Evolutionary conservation across 2,888 invertebrate genomes (phyloP), one percentile per base, ranked within the genome.

Genomic region (Leptinotarsa juncta): DNA sequence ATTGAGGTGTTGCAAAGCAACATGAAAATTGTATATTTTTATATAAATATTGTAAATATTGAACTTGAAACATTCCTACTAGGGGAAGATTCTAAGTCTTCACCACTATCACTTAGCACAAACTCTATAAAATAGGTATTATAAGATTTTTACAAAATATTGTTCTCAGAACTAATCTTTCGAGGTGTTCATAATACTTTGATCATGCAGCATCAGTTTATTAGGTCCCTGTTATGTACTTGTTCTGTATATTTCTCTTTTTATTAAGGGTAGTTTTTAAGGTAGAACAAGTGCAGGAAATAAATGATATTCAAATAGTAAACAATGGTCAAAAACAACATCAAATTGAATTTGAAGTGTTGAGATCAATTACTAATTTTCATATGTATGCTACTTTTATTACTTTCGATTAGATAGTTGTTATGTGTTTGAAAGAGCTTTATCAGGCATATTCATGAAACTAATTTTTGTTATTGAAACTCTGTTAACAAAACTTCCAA

Each of bases 41-140:
- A 85, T 85, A 85, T 85, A 85, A 84, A 85, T 83, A 83, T 77
- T 85, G 85, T 85, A 84, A 82, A 85, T 85, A 84, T 57, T 60
- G 76, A 80, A 81, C 80, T 84, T 83, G 76, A 79, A 83, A 84
- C 85, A 85, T 85, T 85, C 85, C 85, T 84, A 83, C 79, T 80
- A 78, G 78, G 76, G 73, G 79, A 77, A 77, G 69, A 71, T 75
- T 74, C 76, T 69, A 76, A 70, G 62, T 67, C 68, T 65, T 77
- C 72, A 73, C 77, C 76, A 73, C 79, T 77, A 81, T 80, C 78
- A 81, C 79, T 76, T 80, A 78, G 79, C 80, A 82, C 80, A 82
- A 81, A 79, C 73, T 71, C 71, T 71, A 68, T 72, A 53, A 62
- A 70, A 62, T 62, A 62, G 62, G n/a, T 62, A 62, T 62, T 62